Evolutionary conservation across 2,797 vertebrate genomes (phyloP), one percentile per base, ranked within the genome.

Genomic region (Dermochelys coriacea): DNA sequence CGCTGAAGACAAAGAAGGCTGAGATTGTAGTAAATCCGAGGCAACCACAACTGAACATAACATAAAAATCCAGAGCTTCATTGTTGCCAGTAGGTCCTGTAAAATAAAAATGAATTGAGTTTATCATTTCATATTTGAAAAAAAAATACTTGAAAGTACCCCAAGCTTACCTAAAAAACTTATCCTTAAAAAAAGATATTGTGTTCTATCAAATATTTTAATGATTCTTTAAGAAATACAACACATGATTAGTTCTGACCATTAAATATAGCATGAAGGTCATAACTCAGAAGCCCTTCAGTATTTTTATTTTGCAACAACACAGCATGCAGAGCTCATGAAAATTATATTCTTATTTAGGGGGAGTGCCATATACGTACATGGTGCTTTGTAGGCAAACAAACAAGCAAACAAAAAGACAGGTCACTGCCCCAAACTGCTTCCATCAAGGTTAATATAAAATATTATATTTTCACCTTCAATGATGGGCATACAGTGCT

Each of bases 31-130:
- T 95, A 98, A 98, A 88, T 96, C 90, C 84, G 97, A 98, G 89
- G 96, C 95, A 85, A 98, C 90, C 91, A 99, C 96, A 98, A 98
- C 92, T 95, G 98, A 97, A 97, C 94, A 98, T 87, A 99, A 91
- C 94, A 99, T 94, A 97, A 98, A 87, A 95, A 99, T 97, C 98
- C 98, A 98, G 98, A 98, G 94, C 98, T 98, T 98, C 99, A 99
- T 99, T 98, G 97, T 98, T 97, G 97, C 85, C 88, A 95, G 86
- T 8, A 90, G 92, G 88, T 61, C 93, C 98, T 98, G 94, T 11
- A 80, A 89, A 94, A 95, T 68, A 94, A 88, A 15, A 1, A 4
- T 9, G 64, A 49, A 21, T 77, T 86, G 15, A 0, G 78, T 8
- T 84, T 5, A 89, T 49, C 1, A 78, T 84, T 91, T 94, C 47